Base-by-base conservation (phyloP, 2,888 invertebrate species). In the Venusia cambrica region DNA sequence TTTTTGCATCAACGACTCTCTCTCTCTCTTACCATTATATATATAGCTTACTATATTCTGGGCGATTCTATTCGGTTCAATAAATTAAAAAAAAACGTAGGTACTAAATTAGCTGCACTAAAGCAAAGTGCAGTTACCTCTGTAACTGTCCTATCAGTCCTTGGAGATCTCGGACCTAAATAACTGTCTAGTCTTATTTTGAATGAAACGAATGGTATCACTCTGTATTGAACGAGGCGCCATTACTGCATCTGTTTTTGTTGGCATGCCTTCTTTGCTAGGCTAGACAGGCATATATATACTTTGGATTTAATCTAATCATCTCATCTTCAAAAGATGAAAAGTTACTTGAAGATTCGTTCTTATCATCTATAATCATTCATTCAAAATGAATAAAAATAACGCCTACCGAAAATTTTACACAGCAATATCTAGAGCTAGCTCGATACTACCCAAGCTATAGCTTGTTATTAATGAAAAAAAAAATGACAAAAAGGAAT, bases 161-260 rank as follows among this genome's bases (percentile, higher is more conserved):
- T 39, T 40, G 21, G 45, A 48, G 51, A 51, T 51, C 51, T 39
- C 11, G 25, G 12, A 26, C 36, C 41, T 34, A 39, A 51, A 46
- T 48, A 48, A 35, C 25, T 28, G 37, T 34, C 35, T 40, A 38
- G 29, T 31, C 27, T 40, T 40, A 28, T 40, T 40, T 36, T 32
- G 30, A 8, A 26, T 37, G 20, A 31, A 40, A 35, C 27, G 35
- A 40, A 19, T 35, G 40, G 31, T 16, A 35, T 27, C 39, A 40
- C 31, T 40, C 35, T 30, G 34, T 35, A 40, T 35, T 35, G 39
- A 40, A 30, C 30, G 22, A 27, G 39, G 39, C 39, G 35, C 39
- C 39, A 22, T 40, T 31, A 28, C 9, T 24, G 9, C 12, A 18
- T 7, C 7, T 27, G 26, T 13, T 39, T 39, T 30, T 39, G 22